Conservation (phyloP, 2,797 vertebrate species). For the Synanceia verrucosa region DNA sequence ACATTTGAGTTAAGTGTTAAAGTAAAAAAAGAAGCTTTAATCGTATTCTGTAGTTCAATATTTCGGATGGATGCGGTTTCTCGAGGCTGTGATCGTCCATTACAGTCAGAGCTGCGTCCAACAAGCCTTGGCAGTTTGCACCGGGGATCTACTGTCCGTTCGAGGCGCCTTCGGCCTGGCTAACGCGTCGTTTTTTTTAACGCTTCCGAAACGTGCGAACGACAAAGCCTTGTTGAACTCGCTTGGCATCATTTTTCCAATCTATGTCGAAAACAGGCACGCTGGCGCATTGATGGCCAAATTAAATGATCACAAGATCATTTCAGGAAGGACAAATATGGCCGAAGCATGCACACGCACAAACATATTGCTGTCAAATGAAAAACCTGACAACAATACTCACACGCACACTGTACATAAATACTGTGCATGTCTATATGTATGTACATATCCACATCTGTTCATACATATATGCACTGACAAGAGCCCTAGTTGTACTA, state of each 20-base stretch:
- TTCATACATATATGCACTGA: background rate
- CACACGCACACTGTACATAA: too few species aligned
- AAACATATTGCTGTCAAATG: slow-evolving; percentile 5
- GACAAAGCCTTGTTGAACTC: slow-evolving; percentile 12
- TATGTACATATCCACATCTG: background rate
- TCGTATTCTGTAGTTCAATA: background rate
- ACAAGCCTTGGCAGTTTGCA: background rate
- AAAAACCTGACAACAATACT: background rate
- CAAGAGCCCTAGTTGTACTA: slow-evolving; percentile 8
- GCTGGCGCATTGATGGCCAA: slow-evolving; percentile 64
- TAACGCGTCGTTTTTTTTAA: too few species aligned
- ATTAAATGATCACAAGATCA: slow-evolving; percentile 43
- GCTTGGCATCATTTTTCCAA: slow-evolving; percentile 21
- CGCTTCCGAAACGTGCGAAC: background rate
- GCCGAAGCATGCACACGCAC: slow-evolving; percentile 48
- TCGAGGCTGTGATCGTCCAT: slow-evolving; percentile 41
- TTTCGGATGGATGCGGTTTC: background rate
- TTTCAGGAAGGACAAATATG: slow-evolving; percentile 53
- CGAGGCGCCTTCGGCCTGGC: too few species aligned
- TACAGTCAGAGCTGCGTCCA: slow-evolving; percentile 26
- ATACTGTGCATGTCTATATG: too few species aligned
- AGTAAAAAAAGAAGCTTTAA: background rate
- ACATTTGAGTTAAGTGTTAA: background rate
- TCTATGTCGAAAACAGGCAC: slow-evolving; percentile 58
- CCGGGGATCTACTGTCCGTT: background rate